A percentile compares a stretch with the other conserved stretches of the same genome.
Conservation (phyloP, 2,888 invertebrate species). For the Drosophila birchii region DNA sequence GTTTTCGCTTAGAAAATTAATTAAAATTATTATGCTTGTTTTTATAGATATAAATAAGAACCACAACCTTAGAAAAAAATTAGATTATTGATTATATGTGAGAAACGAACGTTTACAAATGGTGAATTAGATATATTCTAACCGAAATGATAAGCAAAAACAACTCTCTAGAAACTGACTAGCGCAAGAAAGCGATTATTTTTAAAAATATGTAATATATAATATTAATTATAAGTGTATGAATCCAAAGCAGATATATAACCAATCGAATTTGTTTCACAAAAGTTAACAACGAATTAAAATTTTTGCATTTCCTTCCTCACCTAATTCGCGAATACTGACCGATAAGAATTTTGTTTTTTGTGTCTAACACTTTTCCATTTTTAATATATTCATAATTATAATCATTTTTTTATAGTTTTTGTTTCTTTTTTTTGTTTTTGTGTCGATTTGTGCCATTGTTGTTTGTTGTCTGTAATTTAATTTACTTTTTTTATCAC, state of each 20-base stretch:
- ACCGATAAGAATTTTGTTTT: constrained; percentile 71
- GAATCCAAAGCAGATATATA: constrained; percentile 40
- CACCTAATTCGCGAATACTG: constrained; percentile 76
- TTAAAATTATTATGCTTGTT: constrained; percentile 59
- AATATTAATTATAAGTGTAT: constrained; percentile 25
- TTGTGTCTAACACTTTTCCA: constrained; percentile 2
- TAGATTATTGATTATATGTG: constrained; percentile 51
- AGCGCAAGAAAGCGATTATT: constrained; percentile 62
- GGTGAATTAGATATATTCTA: constrained; percentile 43
- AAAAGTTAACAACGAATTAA: constrained; percentile 54
- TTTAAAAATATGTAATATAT: constrained; percentile 23
- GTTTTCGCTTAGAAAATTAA: constrained; percentile 64
- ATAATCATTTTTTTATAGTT: constrained; percentile 4
- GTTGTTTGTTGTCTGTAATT: constrained; percentile 43
- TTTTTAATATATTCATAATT: constrained; percentile 35
- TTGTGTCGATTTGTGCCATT: constrained; percentile 67
- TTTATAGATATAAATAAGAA: constrained; percentile 77
- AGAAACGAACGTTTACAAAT: constrained; percentile 44
- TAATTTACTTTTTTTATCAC: constrained; percentile 71
- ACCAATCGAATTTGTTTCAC: constrained; percentile 46
- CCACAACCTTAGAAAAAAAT: constrained; percentile 81
- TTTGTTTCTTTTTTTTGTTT: constrained; percentile 3
- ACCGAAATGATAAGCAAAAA: constrained; percentile 46
- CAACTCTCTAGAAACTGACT: constrained; percentile 58
- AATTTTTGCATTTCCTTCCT: constrained; percentile 54